Base-by-base conservation (phyloP, 2,113 vertebrate species). In the Prunella fulvescens region DNA sequence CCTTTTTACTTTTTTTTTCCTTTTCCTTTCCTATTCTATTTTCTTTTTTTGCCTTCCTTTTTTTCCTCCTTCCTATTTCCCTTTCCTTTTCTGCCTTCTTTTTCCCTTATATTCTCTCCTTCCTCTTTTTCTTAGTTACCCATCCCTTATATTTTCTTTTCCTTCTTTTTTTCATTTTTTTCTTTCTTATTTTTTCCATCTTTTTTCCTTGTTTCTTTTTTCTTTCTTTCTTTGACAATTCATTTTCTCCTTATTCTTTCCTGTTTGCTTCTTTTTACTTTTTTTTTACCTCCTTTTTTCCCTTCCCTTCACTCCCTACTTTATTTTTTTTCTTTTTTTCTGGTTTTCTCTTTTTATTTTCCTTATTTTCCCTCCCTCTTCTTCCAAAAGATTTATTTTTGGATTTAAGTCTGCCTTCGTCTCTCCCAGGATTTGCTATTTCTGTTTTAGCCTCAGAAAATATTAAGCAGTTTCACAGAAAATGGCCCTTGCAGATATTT, bases 231-330 rank as follows among this genome's bases (percentile, higher is more conserved):
- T 17, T 54, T 54, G 14, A 16, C 35, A 15, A 44, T 40, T 48
- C 0, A 11, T 54, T 64, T 39, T 4, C 3, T 2, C 9, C 3
- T 5, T 11, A 18, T 64, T 47, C 53, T 56, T 40, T 14, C 9
- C 12, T n/a, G 1, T 15, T 64, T 54, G 5, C 14, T 47, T 47
- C 10, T 37, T 44, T 42, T n/a, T 35, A 8, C 12, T 10, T 40
- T 28, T 22, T 12, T 47, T 33, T 5, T 25, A 1, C 11, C 2
- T 22, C 7, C 4, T 17, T 23, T 20, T 4, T 1, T 1, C 5
- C 6, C 8, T 5, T 10, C 10, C 10, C 6, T 44, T 44, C 8
- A 14, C 11, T 22, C 8, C 14, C 7, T 44, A 37, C 37, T 13
- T 28, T 18, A 10, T 11, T 6, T 3, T 9, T 56, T 33, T 14